These are phyloP conservation scores for Pelvicachromis taeniatus DNA, from an alignment of 2,113 vertebrate species.

Conservation along the genomic window DNA sequence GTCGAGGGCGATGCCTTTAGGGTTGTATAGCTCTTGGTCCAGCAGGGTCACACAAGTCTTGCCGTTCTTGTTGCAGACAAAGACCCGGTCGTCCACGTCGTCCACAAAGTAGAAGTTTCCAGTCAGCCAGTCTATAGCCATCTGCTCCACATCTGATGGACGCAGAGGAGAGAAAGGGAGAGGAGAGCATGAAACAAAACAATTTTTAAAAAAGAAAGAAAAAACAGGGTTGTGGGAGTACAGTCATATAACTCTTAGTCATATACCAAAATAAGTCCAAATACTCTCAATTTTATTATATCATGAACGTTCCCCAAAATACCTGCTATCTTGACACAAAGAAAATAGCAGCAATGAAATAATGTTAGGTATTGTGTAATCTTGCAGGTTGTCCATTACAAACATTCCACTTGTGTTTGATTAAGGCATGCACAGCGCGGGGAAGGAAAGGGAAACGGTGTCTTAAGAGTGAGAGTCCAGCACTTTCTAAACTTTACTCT, in stretches of 20 bases:
- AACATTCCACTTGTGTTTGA: background rate
- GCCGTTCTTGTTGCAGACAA: slow-evolving; percentile 92
- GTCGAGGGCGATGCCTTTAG: slow-evolving; percentile 93
- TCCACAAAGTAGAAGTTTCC: slow-evolving; percentile 99
- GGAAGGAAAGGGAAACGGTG: background rate
- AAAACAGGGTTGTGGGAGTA: background rate
- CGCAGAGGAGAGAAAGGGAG: background rate
- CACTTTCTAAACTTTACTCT: background rate
- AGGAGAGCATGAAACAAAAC: background rate
- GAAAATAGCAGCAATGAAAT: background rate
- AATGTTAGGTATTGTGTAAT: background rate
- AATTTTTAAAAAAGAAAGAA: background rate
- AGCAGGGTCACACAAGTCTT: slow-evolving; percentile 92
- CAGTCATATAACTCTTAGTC: background rate
- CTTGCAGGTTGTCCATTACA: background rate
- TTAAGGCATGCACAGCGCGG: background rate
- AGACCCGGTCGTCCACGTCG: slow-evolving; percentile 93
- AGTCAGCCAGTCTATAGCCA: slow-evolving; percentile 98
- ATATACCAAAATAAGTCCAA: background rate
- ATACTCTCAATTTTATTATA: background rate
- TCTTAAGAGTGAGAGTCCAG: background rate
- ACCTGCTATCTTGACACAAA: background rate
- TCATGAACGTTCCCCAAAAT: background rate
- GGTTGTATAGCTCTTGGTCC: slow-evolving; percentile 94
- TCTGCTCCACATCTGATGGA: slow-evolving; percentile 91